Conservation (phyloP, 2,888 invertebrate genomes). For the Xanthia icteritia region DNA sequence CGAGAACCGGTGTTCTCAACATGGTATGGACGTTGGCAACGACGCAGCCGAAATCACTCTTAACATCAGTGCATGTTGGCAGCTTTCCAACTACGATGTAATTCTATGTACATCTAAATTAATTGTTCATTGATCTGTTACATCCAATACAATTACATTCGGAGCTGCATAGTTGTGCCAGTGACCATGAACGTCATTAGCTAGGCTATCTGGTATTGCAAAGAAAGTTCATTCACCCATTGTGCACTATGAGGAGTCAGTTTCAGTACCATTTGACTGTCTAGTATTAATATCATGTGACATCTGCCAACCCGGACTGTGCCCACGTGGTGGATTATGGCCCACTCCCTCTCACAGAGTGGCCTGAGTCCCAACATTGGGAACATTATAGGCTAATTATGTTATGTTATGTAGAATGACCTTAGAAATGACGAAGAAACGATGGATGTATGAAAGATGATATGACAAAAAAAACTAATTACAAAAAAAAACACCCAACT, state of each 20-base stretch:
- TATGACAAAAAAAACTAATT: too few relatives aligned
- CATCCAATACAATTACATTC: background rate
- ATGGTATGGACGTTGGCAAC: conserved; percentile 51
- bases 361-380: too few relatives aligned
- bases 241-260: background rate
- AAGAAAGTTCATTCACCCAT: background rate
- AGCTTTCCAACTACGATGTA: background rate
- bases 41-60: background rate
- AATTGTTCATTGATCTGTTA: background rate
- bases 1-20: conserved; percentile 54
- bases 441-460: too few relatives aligned
- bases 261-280: background rate
- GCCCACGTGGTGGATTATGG: too few relatives aligned
- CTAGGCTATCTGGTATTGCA: background rate
- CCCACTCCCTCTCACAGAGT: too few relatives aligned
- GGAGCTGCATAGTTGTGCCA: background rate
- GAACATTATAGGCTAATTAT: too few relatives aligned
- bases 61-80: background rate
- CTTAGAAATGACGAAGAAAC: too few relatives aligned
- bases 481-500: too few relatives aligned
- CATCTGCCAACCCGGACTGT: too few relatives aligned
- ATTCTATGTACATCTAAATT: conserved; percentile 3
- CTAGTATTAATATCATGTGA: too few relatives aligned
- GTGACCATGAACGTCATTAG: background rate
- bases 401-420: too few relatives aligned